Percentiles rank a stretch among this genome's conserved stretches.
phyloP scores from a whole-genome alignment of 1,140 invertebrate species.

The Paracyclopina nana region DNA sequence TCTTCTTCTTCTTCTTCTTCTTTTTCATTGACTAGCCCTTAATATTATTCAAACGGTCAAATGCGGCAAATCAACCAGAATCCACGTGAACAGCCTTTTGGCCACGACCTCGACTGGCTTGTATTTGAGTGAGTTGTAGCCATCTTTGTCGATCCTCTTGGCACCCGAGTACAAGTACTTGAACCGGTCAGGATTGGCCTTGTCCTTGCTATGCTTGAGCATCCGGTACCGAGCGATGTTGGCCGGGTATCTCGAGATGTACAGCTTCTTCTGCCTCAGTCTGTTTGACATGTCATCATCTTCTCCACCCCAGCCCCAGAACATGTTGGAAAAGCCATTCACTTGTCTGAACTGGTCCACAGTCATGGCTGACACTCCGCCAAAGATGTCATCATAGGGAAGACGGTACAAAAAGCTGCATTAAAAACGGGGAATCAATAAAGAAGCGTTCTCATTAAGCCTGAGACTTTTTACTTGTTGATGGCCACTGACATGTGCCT shows the following conservation, averaged over 20 bases:
- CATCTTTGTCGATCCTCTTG: conserved; percentile 58
- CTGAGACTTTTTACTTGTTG: too few species aligned
- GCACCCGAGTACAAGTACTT: conserved; percentile 60
- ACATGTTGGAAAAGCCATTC: conserved; percentile 46
- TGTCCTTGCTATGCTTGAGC: conserved; percentile 43
- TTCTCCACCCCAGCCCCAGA: conserved; percentile 46
- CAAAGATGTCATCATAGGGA: conserved; percentile 23
- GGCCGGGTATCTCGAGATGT: conserved; percentile 45
- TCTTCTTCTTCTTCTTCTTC: too few species aligned
- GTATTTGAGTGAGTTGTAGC: conserved; percentile 67
- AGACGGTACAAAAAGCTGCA: conserved; percentile 18
- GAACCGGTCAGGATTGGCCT: conserved; percentile 43
- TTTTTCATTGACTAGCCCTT: too few species aligned
- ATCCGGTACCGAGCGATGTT: conserved; percentile 51
- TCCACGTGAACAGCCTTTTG: conserved; percentile 32
- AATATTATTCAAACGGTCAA: too few species aligned
- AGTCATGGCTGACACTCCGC: conserved; percentile 45
- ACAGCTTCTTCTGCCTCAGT: conserved; percentile 30
- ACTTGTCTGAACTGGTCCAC: conserved; percentile 44
- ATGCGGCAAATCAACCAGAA: conserved; percentile 23
- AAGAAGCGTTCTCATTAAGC: conserved; percentile 16
- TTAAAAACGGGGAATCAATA: conserved; percentile 31
- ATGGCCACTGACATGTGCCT: conserved; percentile 80
- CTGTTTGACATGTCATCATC: conserved; percentile 47
- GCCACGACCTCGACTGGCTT: conserved; percentile 43